Base-by-base conservation (phyloP, 2,888 invertebrate genomes). In the Cerceris ruficornis region DNA sequence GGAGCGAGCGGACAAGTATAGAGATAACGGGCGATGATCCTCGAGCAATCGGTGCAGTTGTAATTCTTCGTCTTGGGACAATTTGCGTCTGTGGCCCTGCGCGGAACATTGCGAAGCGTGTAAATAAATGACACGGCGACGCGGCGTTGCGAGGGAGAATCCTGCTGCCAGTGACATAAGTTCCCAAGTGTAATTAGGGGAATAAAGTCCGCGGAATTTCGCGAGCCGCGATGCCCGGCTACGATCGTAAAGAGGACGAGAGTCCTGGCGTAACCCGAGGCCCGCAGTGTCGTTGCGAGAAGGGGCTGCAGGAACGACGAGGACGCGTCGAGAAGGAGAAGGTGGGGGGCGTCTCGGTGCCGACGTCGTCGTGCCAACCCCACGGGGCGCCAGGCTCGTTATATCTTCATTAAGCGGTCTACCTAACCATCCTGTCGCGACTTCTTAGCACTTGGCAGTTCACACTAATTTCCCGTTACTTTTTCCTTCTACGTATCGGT, bases 151-250 rank as follows among this genome's bases (percentile, higher is more conserved):
- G 71, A 75, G 69, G 59, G 70, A 61, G 59, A 60, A 71, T 72
- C 70, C 66, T 58, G 66, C 65, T 71, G 74, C 68, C 70, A 69
- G 77, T 76, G 84, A 77, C 86, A 90, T 89, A 90, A 90, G 88
- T 90, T 89, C 85, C 82, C 88, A 81, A 84, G 87, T 89, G 88
- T 91, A 91, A 91, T 90, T 89, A 90, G 88, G 84, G 83, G 81
- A 89, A 91, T 91, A 89, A 91, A 90, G 91, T 90, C 86, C 87
- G 85, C 86, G 85, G 88, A 87, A 90, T 90, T 90, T 87, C 84
- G 81, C 82, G 81, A 82, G 80, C 74, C 82, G 70, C 73, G 78
- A 73, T 73, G 69, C 57, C 75, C 78, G 58, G 75, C 77, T 61
- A 78, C 62, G 81, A 84, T 85, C 85, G 86, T 85, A 85, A 85